Evolutionary conservation across 2,888 invertebrate genomes (phyloP), one percentile per base, ranked within the genome.

Genomic region (Halictus quadricinctus): DNA sequence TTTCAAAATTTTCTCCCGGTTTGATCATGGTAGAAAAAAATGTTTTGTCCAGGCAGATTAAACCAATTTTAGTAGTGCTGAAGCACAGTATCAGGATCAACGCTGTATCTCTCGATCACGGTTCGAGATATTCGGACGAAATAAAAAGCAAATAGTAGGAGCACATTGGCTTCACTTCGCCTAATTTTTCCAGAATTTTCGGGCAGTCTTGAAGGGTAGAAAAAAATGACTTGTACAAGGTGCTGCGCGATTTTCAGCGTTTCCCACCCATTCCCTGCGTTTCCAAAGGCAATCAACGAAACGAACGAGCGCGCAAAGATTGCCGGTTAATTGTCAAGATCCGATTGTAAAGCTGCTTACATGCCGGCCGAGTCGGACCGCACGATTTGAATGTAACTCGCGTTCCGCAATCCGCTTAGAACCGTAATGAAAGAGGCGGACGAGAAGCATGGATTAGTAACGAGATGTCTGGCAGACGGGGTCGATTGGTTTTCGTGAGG

Each of bases 291-390:
- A 69, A 41, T 69, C 21, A 21, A 69, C 21, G 69, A 36, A 41
- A 12, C 41, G 69, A 12, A 69, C 69, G 41, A 36, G 10, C 41
- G 10, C 41, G 69, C 66, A 66, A n/a, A n/a, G 2, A 50, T 18
- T n/a, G 18, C 12, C 29, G 72, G 46, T 46, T 86, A 86, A 86
- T 82, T 86, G 73, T 50, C 48, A 64, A 58, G 76, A 82, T 79
- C 81, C 76, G 46, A 25, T 48, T 10, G 41, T 54, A 76, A 79
- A 86, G 82, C 81, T 74, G 79, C 86, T 86, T 82, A 79, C 36
- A 66, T 46, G 66, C 46, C 29, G 77, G 75, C 1, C 64, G 74
- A 25, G 46, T 41, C 69, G 69, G 36, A 50, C 60, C 50, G 79
- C 70, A 75, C 72, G 46, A 81, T 81, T 79, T 66, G 76, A 74